phyloP scores from a whole-genome alignment of 2,113 vertebrate species.

The Rhynchopsitta pachyrhyncha region DNA sequence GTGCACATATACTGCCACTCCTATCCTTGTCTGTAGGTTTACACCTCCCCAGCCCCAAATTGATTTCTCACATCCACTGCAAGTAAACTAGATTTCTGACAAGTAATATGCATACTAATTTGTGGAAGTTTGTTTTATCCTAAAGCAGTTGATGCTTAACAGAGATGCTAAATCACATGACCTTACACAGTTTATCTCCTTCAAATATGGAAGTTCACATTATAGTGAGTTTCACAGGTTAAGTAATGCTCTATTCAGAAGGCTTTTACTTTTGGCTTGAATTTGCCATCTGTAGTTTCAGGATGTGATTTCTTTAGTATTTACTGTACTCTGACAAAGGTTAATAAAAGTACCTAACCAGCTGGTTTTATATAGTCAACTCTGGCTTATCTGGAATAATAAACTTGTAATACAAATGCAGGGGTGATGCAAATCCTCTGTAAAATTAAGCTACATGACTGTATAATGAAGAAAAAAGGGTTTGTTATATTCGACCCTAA shows the following conservation, averaged over 20 bases:
- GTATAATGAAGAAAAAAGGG: background rate
- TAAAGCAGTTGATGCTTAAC: background rate
- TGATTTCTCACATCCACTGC: background rate
- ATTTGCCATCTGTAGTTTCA: constrained; percentile 13
- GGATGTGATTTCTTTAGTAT: background rate
- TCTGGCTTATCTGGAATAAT: background rate
- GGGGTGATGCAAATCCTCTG: background rate
- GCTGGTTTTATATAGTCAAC: background rate
- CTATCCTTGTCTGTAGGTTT: background rate
- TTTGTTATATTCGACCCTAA: background rate
- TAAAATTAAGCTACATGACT: background rate
- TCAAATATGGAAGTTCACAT: background rate
- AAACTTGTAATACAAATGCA: background rate
- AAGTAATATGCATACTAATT: background rate
- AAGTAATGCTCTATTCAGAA: background rate
- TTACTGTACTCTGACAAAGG: constrained; percentile 8
- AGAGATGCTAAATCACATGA: background rate
- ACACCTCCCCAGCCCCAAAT: background rate
- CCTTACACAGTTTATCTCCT: background rate
- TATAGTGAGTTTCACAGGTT: background rate
- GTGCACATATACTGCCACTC: background rate
- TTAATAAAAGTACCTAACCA: constrained; percentile 11
- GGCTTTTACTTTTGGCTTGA: background rate
- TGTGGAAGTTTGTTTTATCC: background rate
- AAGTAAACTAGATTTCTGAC: background rate